Evolutionary conservation across 2,888 invertebrate species (phyloP).

Genomic region (Eupithecia insigniata): DNA sequence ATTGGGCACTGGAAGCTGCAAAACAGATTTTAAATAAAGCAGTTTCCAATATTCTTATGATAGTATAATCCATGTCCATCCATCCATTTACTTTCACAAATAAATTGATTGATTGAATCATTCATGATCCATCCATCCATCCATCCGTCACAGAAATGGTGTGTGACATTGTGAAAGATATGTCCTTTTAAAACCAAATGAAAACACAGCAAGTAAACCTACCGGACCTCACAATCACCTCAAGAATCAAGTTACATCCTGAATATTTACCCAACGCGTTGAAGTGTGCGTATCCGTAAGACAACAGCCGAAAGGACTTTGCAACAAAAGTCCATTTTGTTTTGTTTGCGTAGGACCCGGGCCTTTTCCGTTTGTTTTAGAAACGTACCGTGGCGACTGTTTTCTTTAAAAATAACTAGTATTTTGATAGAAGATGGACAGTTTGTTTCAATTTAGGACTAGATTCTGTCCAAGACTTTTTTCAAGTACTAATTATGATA

Average conservation of each 20-base stretch:
- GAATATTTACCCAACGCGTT: conserved; percentile 34
- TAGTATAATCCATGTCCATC: no score
- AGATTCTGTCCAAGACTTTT: neutral
- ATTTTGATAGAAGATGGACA: conserved; percentile 16
- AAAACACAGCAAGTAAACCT: neutral
- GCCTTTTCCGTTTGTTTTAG: conserved; percentile 23
- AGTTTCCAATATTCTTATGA: neutral
- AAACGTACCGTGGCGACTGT: conserved; percentile 28
- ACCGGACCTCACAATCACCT: neutral
- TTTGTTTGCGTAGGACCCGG: conserved; percentile 43
- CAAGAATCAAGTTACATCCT: neutral
- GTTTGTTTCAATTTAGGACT: neutral
- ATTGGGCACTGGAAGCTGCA: neutral
- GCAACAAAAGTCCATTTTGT: conserved; percentile 42
- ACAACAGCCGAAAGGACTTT: conserved; percentile 33
- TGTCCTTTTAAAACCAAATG: neutral
- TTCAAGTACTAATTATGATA: no score
- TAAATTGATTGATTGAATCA: no score
- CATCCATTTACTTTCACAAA: no score
- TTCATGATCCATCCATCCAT: no score
- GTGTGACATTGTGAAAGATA: no score
- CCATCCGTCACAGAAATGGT: no score
- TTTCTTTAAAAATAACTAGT: conserved; percentile 32
- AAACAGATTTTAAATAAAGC: no score
- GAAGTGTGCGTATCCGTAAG: conserved; percentile 35